Base-by-base conservation (phyloP, 1,140 invertebrate species). In the Maconellicoccus hirsutus region DNA sequence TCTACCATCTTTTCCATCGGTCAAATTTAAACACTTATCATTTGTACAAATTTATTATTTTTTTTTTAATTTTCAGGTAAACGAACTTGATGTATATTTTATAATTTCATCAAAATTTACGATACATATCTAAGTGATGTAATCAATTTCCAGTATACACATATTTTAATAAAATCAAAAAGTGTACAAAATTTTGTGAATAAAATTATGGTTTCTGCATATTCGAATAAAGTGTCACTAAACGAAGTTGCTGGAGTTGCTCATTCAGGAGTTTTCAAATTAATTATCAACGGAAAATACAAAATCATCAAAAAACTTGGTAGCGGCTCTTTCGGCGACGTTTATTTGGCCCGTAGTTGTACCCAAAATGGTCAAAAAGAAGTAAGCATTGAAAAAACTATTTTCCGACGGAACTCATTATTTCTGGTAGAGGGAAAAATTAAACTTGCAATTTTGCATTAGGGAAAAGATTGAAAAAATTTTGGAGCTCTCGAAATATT, bases 271-370 rank as follows among this genome's bases (percentile, higher is more conserved):
- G 10, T 66, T 25, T 19, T 19, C 21, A 23, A 26, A 66, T 16
- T 66, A 8, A 23, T 25, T 16, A 66, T 66, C 76, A 92, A 89
- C 76, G 87, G 87, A 76, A 95, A 96, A 82, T 98, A 98, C 82
- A 89, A 93, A 78, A 86, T 99, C 76, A 88, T 97, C 76, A 85
- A 96, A 75, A 97, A 97, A 85, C 98, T 99, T 78, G 97, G 93
- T 79, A 96, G 93, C 80, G 97, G 97, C 75, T 98, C 96, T 4
- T 99, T 99, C 82, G 97, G 97, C 79, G 96, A 98, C 82, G 98
- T 99, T 79, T 98, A 96, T 81, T 84, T 98, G 76, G 95, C 92
- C 74, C 95, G 97, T 97, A 97, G 87, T 95, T 77, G 19, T 12
- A 59, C 52, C n/a, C 52, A 4, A 16, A 61, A 61, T 61, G 7